Evolutionary conservation across 92 coral and sea anemone species (phyloP).

Genomic region (Siderastrea siderea): DNA sequence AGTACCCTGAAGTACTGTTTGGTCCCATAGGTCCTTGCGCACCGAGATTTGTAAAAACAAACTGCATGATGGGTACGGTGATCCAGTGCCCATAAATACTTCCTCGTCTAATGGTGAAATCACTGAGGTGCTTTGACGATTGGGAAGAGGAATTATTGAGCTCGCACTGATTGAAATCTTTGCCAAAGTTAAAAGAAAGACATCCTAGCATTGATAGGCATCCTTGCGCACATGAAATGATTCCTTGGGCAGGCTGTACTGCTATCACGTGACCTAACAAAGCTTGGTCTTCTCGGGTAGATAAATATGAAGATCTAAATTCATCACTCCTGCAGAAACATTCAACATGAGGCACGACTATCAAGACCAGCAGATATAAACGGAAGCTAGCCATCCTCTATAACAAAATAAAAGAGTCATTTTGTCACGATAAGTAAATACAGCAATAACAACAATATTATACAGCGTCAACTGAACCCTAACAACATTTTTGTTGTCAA

Average conservation of each 20-base stretch:
- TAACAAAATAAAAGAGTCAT: not conserved
- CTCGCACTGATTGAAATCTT: conserved; percentile 52
- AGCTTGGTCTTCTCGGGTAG: conserved; percentile 36
- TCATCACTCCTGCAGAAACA: conserved; percentile 1
- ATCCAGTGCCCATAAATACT: conserved; percentile 45
- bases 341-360: not conserved
- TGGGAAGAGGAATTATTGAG: conserved; percentile 61
- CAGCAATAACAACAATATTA: no score
- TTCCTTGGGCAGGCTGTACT: conserved; percentile 38
- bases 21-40: conserved; percentile 84
- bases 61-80: conserved; percentile 32
- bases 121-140: not conserved
- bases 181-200: conserved; percentile 54
- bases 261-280: conserved; percentile 64
- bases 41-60: conserved; percentile 82
- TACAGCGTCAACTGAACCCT: no score
- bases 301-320: conserved; percentile 55
- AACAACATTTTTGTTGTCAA: no score
- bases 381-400: conserved; percentile 15
- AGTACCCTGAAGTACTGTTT: conserved; percentile 65
- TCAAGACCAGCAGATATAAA: not conserved
- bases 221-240: conserved; percentile 82
- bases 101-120: conserved; percentile 10
- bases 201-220: conserved; percentile 68
- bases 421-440: not conserved